Evolutionary conservation across 2,888 invertebrate species (phyloP), one percentile per base, ranked within the genome.

Genomic region (Zygaena filipendulae): DNA sequence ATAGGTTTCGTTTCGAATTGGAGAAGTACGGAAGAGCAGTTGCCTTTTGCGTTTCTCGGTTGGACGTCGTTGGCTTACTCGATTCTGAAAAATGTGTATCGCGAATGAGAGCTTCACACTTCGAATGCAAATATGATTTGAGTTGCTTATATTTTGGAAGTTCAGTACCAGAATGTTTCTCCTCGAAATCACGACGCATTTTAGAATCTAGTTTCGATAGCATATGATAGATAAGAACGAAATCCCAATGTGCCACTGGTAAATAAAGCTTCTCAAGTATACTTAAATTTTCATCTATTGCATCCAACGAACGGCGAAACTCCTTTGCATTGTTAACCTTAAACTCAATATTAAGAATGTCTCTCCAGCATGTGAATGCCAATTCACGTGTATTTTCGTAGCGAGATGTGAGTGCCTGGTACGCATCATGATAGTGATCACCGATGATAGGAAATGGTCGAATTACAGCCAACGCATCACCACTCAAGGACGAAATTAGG

Each of bases 231-330:
- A 21, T 16, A 3, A 28, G 16, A 5, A 32, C 23, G 21, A 35
- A 35, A 14, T 35, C 32, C 29, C 35, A 35, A 10, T 29, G 22
- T 1, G 26, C 18, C 19, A 20, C 14, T 3, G 30, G 32, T 25
- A 38, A 27, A n/a, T 18, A 11, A 16, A 32, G 14, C 24, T 13
- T 32, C 9, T 30, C 22, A 7, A 38, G 20, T 13, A 38, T 38
- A 11, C 20, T 32, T 19, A 33, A 24, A 24, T 38, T 38, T 24
- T 38, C 37, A 18, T 34, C 30, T n/a, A 33, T 12, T n/a, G 11
- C 12, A 18, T 33, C 33, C 6, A 33, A 12, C 5, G 24, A 21
- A 5, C 14, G 16, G 2, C 32, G 26, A 27, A 32, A 35, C 10
- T 32, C 32, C 4, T 6, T 4, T n/a, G 32, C 21, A 7, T 16